Conservation (phyloP, 1,140 invertebrate genomes). For the Xylocopa sonorina region DNA sequence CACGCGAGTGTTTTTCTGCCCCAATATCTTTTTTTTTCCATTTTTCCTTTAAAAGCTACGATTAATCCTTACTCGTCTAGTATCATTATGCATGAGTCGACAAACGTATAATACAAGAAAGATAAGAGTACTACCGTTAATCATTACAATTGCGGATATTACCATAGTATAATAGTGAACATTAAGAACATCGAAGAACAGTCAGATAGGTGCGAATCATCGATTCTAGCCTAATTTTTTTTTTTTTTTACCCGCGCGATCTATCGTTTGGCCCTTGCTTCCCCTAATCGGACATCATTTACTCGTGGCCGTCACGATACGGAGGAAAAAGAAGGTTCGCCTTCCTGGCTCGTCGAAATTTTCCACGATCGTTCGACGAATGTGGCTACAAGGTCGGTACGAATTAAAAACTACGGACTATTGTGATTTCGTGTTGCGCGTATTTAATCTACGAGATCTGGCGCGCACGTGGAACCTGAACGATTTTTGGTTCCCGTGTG, state of each 20-base stretch:
- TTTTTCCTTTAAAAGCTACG: slow-evolving; percentile 32
- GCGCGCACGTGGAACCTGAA: not conserved
- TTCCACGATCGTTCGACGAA: slow-evolving; percentile 23
- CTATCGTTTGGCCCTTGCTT: slow-evolving; percentile 32
- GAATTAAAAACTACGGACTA: slow-evolving; percentile 17
- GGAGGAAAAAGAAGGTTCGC: not conserved
- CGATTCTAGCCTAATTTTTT: slow-evolving; percentile 55
- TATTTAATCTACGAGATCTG: slow-evolving; percentile 11
- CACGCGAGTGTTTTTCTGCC: not conserved
- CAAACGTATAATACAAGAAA: slow-evolving; percentile 65
- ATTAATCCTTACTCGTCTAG: slow-evolving; percentile 51
- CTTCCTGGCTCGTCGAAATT: not conserved
- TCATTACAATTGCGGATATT: slow-evolving; percentile 59
- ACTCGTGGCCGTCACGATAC: not conserved
- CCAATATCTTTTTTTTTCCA: too few species aligned
- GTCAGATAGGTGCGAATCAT: slow-evolving; percentile 67
- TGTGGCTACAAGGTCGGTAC: not conserved
- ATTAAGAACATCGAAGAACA: slow-evolving; percentile 75
- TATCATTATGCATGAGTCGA: slow-evolving; percentile 59
- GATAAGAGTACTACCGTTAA: slow-evolving; percentile 54
- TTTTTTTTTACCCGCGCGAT: slow-evolving; percentile 47
- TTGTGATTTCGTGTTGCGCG: slow-evolving; percentile 19
- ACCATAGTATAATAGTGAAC: slow-evolving; percentile 71
- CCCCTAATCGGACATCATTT: slow-evolving; percentile 62
- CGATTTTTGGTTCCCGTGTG: not conserved